These are phyloP conservation scores for Camptogramma bilineatum DNA, from an alignment of 2,888 invertebrate genomes.

Conservation along the genomic window DNA sequence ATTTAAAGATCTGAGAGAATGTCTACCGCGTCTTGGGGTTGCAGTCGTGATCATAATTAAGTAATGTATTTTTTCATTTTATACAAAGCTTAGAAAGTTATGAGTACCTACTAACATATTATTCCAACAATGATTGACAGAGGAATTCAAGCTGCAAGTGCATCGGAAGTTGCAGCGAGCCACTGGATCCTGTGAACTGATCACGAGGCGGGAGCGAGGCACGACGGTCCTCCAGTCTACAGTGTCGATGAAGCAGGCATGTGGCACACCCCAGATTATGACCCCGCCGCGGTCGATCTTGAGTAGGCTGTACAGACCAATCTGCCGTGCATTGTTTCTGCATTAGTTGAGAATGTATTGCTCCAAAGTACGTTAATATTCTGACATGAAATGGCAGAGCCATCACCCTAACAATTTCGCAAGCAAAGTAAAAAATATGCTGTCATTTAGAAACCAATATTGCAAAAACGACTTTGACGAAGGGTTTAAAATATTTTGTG, in stretches of 20 bases:
- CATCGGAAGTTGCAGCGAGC: conserved; percentile 61
- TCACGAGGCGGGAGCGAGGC: conserved; percentile 64
- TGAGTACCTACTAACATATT: conserved; percentile 66
- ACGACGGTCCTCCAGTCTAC: conserved; percentile 72
- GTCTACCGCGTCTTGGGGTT: too few relatives aligned
- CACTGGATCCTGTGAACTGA: conserved; percentile 53
- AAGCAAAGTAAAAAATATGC: too few relatives aligned
- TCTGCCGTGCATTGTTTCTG: conserved; percentile 64
- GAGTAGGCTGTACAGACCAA: conserved; percentile 90
- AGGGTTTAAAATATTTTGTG: too few relatives aligned
- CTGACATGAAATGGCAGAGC: too few relatives aligned
- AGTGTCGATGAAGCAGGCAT: conserved; percentile 90
- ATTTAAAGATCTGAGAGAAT: too few relatives aligned
- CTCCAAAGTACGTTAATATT: too few relatives aligned
- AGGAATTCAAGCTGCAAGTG: conserved; percentile 56
- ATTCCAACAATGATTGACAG: conserved; percentile 74
- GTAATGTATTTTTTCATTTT: too few relatives aligned
- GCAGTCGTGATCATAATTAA: too few relatives aligned
- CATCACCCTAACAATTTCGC: too few relatives aligned
- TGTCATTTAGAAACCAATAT: too few relatives aligned
- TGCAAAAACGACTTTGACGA: too few relatives aligned
- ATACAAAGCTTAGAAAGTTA: too few relatives aligned
- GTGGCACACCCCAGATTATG: conserved; percentile 90
- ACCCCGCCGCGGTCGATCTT: conserved; percentile 93
- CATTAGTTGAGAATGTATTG: neutral